Percentiles rank a stretch among this genome's conserved stretches.
These are phyloP conservation scores for Plebejus argus DNA, from an alignment of 2,888 invertebrate genomes.

Conservation along the genomic window DNA sequence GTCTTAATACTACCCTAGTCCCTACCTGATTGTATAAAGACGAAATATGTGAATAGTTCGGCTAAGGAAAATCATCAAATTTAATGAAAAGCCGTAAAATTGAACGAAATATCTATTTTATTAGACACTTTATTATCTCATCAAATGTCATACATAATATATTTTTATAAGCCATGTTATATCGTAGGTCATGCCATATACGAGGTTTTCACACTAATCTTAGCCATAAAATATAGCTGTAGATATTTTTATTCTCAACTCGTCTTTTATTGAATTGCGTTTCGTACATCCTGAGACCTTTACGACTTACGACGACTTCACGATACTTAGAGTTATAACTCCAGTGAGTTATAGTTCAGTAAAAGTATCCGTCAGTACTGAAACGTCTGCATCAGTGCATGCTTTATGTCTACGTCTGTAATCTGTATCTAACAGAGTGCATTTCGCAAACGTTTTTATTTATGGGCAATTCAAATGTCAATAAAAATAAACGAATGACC, in stretches of 20 bases:
- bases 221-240: not conserved
- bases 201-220: not conserved
- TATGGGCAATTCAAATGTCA: not conserved
- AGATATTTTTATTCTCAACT: not conserved
- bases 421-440: conserved; percentile 4
- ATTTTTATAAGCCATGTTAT: not conserved
- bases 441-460: not conserved
- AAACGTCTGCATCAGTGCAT: conserved; percentile 4
- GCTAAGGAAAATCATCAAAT: not conserved
- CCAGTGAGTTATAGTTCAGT: not conserved
- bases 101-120: too few relatives aligned
- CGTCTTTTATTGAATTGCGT: not conserved
- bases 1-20: not conserved
- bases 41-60: too few relatives aligned
- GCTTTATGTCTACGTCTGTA: not conserved
- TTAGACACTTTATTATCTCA: too few relatives aligned
- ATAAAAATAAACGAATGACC: conserved; percentile 26
- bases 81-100: too few relatives aligned
- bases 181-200: not conserved
- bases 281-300: not conserved
- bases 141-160: too few relatives aligned
- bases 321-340: not conserved
- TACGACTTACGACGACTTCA: not conserved
- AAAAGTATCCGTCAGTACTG: not conserved
- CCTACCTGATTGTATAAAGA: too few relatives aligned